Percentiles rank a stretch among this genome's conserved stretches.
phyloP scores from a whole-genome alignment of 1,140 invertebrate species.

The Drosophila bipectinata region DNA sequence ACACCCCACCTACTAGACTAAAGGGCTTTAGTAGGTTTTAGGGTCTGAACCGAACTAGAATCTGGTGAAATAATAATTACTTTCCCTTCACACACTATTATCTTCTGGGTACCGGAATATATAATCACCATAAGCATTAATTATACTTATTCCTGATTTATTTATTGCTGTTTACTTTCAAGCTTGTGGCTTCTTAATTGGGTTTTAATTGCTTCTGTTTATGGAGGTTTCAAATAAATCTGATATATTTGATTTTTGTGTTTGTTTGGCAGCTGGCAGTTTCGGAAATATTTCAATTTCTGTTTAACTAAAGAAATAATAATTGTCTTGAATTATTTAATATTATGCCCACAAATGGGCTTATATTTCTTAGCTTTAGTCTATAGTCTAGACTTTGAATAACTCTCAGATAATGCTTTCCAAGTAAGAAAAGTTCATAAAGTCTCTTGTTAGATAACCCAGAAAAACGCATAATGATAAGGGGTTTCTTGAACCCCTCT shows the following conservation, averaged over 20 bases:
- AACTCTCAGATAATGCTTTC: too few relatives aligned
- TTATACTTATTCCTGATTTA: neutral
- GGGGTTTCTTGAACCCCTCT: slow-evolving; percentile 33
- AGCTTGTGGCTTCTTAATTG: neutral
- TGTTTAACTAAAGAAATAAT: neutral
- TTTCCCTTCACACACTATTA: neutral
- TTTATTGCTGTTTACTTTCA: neutral
- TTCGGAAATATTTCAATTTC: neutral
- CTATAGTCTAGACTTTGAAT: neutral
- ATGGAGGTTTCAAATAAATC: neutral
- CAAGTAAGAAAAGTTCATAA: neutral
- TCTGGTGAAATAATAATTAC: neutral
- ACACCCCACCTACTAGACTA: neutral
- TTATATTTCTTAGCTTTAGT: neutral
- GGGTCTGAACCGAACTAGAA: slow-evolving; percentile 3
- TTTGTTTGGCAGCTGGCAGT: neutral
- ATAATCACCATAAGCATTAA: neutral
- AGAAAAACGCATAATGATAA: slow-evolving; percentile 5
- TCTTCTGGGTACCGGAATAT: neutral
- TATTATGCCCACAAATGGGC: neutral
- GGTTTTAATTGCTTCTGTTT: neutral
- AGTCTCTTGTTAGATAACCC: neutral
- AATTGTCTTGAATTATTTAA: neutral
- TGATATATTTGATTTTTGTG: neutral
- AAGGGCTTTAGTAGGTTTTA: neutral